Evolutionary conservation across 2,797 vertebrate genomes (phyloP), one percentile per base, ranked within the genome.

Genomic region (Aplochiton taeniatus): DNA sequence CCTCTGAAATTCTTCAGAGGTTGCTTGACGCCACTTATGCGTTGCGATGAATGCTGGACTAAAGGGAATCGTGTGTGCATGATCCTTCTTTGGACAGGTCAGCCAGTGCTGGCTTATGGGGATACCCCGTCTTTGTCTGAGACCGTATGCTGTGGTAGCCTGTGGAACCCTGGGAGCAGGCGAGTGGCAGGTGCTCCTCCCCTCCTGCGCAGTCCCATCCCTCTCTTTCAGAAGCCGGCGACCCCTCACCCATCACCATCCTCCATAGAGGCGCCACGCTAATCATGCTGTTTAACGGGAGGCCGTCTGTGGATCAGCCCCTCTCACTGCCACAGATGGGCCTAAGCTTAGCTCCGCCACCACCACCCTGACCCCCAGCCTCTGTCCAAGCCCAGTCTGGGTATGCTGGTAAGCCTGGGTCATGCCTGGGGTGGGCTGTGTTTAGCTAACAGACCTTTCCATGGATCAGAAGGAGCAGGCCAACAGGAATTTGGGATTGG

Each of bases 221-320:
- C 81, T 80, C 82, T 80, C 67, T 64, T 18, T 74, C 69, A 65
- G 48, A 78, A 68, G 52, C 56, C 74, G 46, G 57, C 14, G 19
- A 51, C 61, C 66, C 52, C 20, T 74, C 70, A 58, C 68, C 77
- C 50, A 68, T 77, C 55, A 16, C 68, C 50, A 67, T 66, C 77
- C 18, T 74, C 75, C 64, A 66, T 63, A 54, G 44, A 48, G 82
- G 81, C 76, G 73, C 83, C 78, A 73, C 44, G 41, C 82, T 88
- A 86, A 85, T 88, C 82, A 55, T 69, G 31, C 65, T 50, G 66
- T 80, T 82, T 70, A 79, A 76, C 47, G 43, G 60, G 70, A 68
- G 74, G 69, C 53, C 1, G 61, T 66, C 79, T 77, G 80, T 66
- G 63, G 60, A 63, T 42, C 13, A 60, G 67, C 17, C 45, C 61